These are phyloP conservation scores for Melanaphis sacchari DNA, from an alignment of 1,140 invertebrate genomes.

Conservation along the genomic window DNA sequence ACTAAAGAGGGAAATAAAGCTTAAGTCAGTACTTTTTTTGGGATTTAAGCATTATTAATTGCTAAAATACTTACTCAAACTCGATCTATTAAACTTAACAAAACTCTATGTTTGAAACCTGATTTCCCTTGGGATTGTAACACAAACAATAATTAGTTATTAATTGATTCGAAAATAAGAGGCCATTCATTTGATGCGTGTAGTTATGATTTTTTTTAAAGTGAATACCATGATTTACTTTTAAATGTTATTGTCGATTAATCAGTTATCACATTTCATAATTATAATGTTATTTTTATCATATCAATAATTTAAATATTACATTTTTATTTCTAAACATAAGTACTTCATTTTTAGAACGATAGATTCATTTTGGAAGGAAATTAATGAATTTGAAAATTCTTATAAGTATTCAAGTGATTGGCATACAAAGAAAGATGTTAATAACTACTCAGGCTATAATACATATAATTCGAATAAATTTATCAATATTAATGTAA, in stretches of 20 bases:
- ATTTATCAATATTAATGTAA: background rate
- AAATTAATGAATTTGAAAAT: background rate
- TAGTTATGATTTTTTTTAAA: background rate
- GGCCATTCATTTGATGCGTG: background rate
- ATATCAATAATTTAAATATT: background rate
- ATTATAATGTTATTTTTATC: background rate
- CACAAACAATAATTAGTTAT: background rate
- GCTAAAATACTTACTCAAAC: background rate
- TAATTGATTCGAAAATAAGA: background rate
- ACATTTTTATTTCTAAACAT: background rate
- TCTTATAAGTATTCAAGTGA: background rate
- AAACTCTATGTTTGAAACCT: background rate
- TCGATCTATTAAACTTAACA: conserved; percentile 3
- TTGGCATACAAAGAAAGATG: background rate
- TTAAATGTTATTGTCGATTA: background rate
- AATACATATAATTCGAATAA: background rate
- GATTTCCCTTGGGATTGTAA: background rate
- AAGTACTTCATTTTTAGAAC: background rate
- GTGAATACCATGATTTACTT: background rate
- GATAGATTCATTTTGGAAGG: background rate
- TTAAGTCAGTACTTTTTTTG: background rate
- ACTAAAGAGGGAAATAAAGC: background rate
- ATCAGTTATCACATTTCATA: background rate
- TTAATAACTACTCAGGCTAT: background rate
- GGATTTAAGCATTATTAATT: conserved; percentile 10